Evolutionary conservation across 2,888 invertebrate species (phyloP).

Genomic region (Andricus curvator): DNA sequence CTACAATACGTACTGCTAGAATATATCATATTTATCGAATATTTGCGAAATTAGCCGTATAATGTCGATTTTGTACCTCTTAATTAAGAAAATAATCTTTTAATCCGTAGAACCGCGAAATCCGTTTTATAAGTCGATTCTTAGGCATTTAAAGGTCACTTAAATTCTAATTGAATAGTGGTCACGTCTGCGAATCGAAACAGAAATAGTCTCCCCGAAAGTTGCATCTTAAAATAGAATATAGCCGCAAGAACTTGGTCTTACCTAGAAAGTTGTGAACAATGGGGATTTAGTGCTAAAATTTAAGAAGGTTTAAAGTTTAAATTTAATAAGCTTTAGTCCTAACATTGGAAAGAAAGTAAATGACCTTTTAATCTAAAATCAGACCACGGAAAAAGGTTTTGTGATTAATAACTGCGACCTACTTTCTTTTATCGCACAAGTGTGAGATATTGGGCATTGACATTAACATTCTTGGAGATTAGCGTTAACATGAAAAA

Average conservation of each 20-base stretch:
- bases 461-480: not conserved
- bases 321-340: not conserved
- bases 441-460: conserved; percentile 16
- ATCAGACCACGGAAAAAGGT: not conserved
- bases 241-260: conserved; percentile 19
- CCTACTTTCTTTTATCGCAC: not conserved
- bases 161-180: not conserved
- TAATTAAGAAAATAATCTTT: conserved; percentile 1
- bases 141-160: not conserved
- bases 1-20: not conserved
- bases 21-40: not conserved
- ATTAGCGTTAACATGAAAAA: not conserved
- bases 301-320: not conserved
- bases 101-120: not conserved
- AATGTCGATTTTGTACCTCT: not conserved
- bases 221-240: conserved; percentile 1
- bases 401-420: not conserved
- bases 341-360: not conserved
- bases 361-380: not conserved
- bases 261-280: not conserved
- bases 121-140: not conserved
- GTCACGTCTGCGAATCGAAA: not conserved
- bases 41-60: not conserved
- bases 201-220: conserved; percentile 5
- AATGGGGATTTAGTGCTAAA: not conserved